Evolutionary conservation across 2,113 vertebrate genomes (phyloP).

Genomic region (pig (Sus scrofa)): DNA sequence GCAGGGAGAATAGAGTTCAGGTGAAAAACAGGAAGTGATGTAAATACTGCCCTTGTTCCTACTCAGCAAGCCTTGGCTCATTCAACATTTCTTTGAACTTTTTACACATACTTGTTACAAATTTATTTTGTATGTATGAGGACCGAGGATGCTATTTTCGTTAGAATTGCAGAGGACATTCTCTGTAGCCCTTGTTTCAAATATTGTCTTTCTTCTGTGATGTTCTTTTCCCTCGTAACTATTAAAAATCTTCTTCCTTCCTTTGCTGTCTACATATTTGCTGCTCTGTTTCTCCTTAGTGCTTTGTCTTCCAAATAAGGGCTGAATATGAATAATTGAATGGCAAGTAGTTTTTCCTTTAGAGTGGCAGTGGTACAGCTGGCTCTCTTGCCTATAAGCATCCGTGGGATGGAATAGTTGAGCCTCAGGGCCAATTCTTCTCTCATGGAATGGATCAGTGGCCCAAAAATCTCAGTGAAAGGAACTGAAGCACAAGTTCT

Average conservation of each 20-base stretch:
- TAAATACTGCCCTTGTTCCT: neutral
- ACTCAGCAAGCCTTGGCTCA: neutral
- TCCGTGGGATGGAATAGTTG: neutral
- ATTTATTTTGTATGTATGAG: neutral
- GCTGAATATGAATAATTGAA: constrained; percentile 37
- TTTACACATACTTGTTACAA: neutral
- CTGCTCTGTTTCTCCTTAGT: constrained; percentile 7
- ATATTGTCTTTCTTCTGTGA: neutral
- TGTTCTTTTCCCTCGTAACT: neutral
- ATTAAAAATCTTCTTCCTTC: neutral
- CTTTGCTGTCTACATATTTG: neutral
- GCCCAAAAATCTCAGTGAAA: neutral
- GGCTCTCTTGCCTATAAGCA: neutral
- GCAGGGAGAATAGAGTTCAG: neutral
- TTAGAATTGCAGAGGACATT: neutral
- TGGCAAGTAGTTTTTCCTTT: neutral
- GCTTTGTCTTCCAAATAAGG: neutral
- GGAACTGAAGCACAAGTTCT: neutral
- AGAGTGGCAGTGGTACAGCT: neutral
- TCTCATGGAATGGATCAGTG: neutral
- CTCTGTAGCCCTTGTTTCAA: neutral
- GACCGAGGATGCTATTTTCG: neutral
- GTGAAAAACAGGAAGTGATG: neutral
- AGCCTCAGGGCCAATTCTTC: neutral
- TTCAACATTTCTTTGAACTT: neutral